phyloP scores from a whole-genome alignment of 1,140 invertebrate genomes.

The Papilio machaon region DNA sequence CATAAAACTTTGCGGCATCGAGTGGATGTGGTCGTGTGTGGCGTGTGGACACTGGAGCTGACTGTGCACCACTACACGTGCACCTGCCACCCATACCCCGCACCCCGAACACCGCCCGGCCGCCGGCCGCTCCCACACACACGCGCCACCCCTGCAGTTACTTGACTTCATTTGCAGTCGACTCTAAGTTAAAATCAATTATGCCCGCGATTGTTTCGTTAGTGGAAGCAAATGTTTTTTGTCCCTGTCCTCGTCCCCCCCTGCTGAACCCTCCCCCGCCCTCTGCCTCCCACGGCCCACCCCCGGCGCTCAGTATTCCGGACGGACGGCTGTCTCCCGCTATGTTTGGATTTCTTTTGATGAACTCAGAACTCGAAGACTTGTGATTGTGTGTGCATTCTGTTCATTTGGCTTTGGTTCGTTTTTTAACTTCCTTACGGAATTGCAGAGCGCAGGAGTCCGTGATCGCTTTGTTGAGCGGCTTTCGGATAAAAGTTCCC shows the following conservation, averaged over 20 bases:
- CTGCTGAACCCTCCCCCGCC: not conserved
- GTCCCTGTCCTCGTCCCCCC: constrained; percentile 45
- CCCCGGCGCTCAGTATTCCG: constrained; percentile 52
- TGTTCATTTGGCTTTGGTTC: constrained; percentile 56
- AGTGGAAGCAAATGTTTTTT: constrained; percentile 64
- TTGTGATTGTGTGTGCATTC: constrained; percentile 62
- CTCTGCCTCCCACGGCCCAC: not conserved
- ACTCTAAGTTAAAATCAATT: constrained; percentile 73
- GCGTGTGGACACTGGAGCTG: not conserved
- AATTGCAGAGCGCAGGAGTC: constrained; percentile 38
- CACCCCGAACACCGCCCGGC: constrained; percentile 2
- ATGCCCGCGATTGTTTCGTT: constrained; percentile 75
- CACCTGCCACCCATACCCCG: constrained; percentile 15
- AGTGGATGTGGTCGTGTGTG: constrained; percentile 17
- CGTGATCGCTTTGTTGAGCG: constrained; percentile 35
- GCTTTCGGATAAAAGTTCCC: not conserved
- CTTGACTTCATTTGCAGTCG: constrained; percentile 67
- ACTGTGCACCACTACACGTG: constrained; percentile 11
- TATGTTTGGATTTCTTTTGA: constrained; percentile 61
- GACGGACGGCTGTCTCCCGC: constrained; percentile 46
- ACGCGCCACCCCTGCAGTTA: constrained; percentile 33
- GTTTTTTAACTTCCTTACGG: constrained; percentile 49
- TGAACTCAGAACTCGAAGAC: constrained; percentile 54
- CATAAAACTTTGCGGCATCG: constrained; percentile 20
- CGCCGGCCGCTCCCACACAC: constrained; percentile 22